Percentiles rank a stretch among this genome's conserved stretches.
phyloP scores from a whole-genome alignment of 2,888 invertebrate species.

The Hipparchia semele region DNA sequence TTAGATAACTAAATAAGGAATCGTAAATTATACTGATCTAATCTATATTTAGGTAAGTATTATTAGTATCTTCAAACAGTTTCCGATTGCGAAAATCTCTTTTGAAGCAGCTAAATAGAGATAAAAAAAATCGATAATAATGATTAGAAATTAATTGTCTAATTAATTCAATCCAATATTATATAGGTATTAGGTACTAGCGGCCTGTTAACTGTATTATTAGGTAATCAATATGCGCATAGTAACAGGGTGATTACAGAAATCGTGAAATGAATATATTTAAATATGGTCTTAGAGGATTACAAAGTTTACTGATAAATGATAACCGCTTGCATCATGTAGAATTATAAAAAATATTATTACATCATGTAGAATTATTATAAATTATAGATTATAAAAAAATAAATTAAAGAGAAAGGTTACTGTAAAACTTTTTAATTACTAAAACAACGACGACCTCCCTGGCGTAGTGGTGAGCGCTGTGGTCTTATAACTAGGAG shows the following conservation, averaged over 20 bases:
- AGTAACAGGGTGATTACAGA: slow-evolving; percentile 7
- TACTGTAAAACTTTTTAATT: too few relatives aligned
- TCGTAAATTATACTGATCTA: background rate
- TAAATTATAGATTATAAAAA: too few relatives aligned
- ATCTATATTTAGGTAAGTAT: background rate
- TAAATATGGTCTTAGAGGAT: slow-evolving; percentile 8
- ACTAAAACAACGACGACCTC: too few relatives aligned
- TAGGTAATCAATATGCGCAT: slow-evolving; percentile 7
- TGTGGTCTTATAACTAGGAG: too few relatives aligned
- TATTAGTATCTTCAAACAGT: slow-evolving; percentile 1
- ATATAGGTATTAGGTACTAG: background rate
- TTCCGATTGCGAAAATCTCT: background rate
- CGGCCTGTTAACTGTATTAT: background rate
- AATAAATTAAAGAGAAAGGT: too few relatives aligned
- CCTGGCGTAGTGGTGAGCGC: too few relatives aligned
- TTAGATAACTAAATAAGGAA: background rate
- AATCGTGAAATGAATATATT: background rate
- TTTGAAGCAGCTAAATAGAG: background rate
- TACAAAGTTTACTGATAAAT: background rate
- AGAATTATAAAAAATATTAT: too few relatives aligned
- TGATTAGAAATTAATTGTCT: background rate
- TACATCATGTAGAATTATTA: too few relatives aligned
- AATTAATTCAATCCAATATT: background rate
- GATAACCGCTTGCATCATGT: slow-evolving; percentile 5
- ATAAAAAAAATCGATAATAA: background rate